Evolutionary conservation across 37 sponge, comb jelly and placozoan genomes (phyloP), one percentile per base, ranked within the genome.

Genomic region (Ephydatia muelleri): DNA sequence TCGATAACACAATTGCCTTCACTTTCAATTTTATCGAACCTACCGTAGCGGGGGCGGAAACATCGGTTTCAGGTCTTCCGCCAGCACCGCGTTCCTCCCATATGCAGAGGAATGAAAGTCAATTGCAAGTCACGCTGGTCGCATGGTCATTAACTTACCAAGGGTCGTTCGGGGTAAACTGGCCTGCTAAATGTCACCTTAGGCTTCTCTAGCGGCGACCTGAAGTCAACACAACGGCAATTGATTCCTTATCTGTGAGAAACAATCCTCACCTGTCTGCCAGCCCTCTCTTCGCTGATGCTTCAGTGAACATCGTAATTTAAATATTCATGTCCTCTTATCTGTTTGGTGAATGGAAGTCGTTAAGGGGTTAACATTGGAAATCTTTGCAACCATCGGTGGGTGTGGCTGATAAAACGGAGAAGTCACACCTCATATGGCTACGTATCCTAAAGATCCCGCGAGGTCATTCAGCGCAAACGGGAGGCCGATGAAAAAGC

Each of bases 401-500:
- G 32, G 76, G 76, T 38, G 76, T 34, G 76, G 76, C 76, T 75
- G 48, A 11, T 38, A 1, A 8, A 36, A 75, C 13, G 36, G 12
- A 36, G 36, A 19, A 11, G 25, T 34, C 23, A 35, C 34, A 14
- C 8, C 29, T 38, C 12, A 67, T 25, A 69, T 68, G 71, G 70
- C 70, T 9, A 36, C 38, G 2, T 34, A 34, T 34, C 28, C 38
- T 38, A 73, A 67, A 65, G 84, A 84, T 32, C 64, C 71, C 0
- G 69, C 39, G 22, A 26, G 80, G 26, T 30, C 73, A 22, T 82
- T 91, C 43, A 83, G 83, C 33, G 81, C 91, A 8, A 76, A 69
- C 49, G 86, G 83, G 31, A 78, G 87, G 73, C 91, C 91, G 26
- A 26, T 73, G 38, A 86, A 38, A 68, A 83, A 83, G 49, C 78